A percentile compares a stretch with the other conserved stretches of the same genome.
Evolutionary conservation across 2,797 vertebrate species (phyloP).

Genomic region (Syngnathus rostellatus): DNA sequence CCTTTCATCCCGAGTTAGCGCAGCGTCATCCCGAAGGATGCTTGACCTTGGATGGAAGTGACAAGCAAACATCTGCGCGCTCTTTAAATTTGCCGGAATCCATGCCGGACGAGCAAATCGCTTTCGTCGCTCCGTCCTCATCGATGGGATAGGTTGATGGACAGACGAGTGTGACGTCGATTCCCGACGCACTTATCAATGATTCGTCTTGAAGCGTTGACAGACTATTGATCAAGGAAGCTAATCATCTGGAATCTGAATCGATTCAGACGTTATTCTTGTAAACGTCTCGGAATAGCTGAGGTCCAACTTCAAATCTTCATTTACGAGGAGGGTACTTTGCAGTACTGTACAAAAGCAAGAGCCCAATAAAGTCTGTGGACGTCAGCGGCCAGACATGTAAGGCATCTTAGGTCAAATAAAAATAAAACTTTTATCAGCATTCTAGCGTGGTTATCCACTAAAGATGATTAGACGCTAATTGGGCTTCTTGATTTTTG

Average conservation of each 20-base stretch:
- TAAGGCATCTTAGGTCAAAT: background rate
- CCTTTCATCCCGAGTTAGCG: slow-evolving; percentile 10
- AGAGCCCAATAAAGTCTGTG: background rate
- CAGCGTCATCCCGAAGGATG: background rate
- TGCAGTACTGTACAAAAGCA: background rate
- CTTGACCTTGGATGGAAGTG: background rate
- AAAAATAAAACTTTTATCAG: background rate
- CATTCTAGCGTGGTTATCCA: background rate
- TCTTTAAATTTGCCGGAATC: background rate
- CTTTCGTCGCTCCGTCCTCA: background rate
- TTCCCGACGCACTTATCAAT: background rate
- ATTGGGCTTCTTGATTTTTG: background rate
- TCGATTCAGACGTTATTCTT: background rate
- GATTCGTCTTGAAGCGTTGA: background rate
- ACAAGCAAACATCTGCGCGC: background rate
- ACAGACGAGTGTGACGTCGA: background rate
- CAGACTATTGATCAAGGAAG: background rate
- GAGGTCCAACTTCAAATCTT: background rate
- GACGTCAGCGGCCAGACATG: background rate
- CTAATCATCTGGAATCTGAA: background rate
- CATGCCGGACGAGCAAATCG: background rate
- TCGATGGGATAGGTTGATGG: background rate
- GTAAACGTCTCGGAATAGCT: background rate
- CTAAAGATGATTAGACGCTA: background rate
- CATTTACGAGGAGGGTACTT: background rate